Conservation (phyloP, 2,797 vertebrate genomes). For the Pangasius djambal region DNA sequence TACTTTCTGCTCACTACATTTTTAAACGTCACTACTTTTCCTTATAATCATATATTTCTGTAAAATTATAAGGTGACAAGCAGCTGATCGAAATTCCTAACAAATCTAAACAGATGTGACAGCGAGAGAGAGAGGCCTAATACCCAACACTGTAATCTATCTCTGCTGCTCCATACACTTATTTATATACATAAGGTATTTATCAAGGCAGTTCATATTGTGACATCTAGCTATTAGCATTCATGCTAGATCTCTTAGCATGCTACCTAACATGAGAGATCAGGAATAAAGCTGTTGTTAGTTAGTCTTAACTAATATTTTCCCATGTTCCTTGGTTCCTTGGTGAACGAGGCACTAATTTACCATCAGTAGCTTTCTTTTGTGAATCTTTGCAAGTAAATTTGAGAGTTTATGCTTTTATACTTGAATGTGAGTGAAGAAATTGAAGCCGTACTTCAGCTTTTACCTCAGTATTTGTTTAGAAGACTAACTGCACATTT, state of each 20-base stretch:
- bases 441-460: background rate
- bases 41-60: background rate
- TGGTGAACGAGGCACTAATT: background rate
- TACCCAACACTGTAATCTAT: background rate
- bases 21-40: background rate
- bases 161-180: too few species aligned
- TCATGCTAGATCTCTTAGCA: background rate
- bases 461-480: background rate
- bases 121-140: background rate
- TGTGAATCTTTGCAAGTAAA: background rate
- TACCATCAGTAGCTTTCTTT: background rate
- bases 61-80: background rate
- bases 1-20: background rate
- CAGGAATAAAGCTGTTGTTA: background rate
- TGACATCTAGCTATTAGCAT: background rate
- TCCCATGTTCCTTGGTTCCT: background rate
- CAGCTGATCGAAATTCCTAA: background rate
- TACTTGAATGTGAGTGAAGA: background rate
- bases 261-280: background rate
- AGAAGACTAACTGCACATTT: background rate
- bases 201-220: background rate
- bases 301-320: background rate
- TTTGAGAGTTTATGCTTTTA: background rate
- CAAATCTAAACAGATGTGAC: background rate
- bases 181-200: background rate